Evolutionary conservation across 2,888 invertebrate genomes (phyloP), one percentile per base, ranked within the genome.

Genomic region (Limnephilus rhombicus): DNA sequence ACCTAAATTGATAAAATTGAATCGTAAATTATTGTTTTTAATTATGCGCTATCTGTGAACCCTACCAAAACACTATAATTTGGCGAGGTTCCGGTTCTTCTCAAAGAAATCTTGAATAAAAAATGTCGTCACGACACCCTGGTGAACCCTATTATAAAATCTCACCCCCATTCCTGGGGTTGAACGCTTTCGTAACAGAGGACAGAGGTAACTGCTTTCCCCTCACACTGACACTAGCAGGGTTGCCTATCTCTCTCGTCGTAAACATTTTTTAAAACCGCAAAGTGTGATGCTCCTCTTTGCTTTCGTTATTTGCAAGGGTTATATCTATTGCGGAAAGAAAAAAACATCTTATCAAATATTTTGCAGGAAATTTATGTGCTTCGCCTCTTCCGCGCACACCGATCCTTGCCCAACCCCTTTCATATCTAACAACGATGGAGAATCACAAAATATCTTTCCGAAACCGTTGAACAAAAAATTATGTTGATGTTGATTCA

Each of bases 21-120:
- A 68, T 24, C 9, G 1, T 24, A 68, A 68, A 68, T 1, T 5
- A 41, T 41, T 41, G 5, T 41, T 41, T 24, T 9, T 68, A 4
- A 4, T 24, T n/a, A 0, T 0, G 7, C 4, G 0, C n/a, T 9
- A 9, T 2, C 9, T 9, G 9, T n/a, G n/a, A 68, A 68, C 1
- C 24, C 24, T 68, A 7, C 68, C 68, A 68, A n/a, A 9, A 68
- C 68, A n/a, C 2, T 68, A 68, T 68, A 7, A 68, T 68, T 68
- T 68, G 1, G 53, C 18, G 53, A 53, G 4, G 53, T 53, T 53
- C 15, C 18, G 15, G 4, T 53, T 53, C 18, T 53, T 68, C 0
- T 24, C 1, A 68, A 68, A 68, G 24, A 24, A 24, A 24, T 9
- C 24, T n/a, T 68, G 24, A 68, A 68, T 9, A 24, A 24, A 68